Conservation (phyloP, 2,113 vertebrate genomes). For the Microcebus murinus region DNA sequence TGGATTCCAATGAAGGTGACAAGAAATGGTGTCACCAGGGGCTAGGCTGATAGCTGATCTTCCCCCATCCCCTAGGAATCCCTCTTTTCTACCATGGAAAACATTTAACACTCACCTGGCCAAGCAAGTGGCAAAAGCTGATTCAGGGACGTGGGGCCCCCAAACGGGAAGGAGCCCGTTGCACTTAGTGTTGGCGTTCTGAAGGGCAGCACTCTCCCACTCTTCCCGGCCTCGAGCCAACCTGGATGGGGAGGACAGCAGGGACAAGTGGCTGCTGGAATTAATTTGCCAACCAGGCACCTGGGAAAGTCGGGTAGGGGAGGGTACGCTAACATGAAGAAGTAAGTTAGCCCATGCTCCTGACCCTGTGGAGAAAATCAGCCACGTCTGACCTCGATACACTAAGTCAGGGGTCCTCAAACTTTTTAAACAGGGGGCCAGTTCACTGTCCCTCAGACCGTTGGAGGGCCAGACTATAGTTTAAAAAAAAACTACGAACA, state of each 20-base stretch:
- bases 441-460: too few relatives aligned
- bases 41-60: neutral
- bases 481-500: too few relatives aligned
- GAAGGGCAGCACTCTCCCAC: constrained; percentile 98
- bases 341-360: fast-evolving
- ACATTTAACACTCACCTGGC: constrained; percentile 88
- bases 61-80: neutral
- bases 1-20: neutral
- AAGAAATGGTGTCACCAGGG: neutral
- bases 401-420: too few relatives aligned
- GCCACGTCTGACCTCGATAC: fast-evolving
- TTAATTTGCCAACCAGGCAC: neutral
- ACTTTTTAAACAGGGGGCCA: too few relatives aligned
- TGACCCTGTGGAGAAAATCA: neutral
- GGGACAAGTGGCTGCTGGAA: constrained; percentile 19
- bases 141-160: constrained; percentile 99
- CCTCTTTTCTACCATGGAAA: neutral
- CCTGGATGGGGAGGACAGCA: constrained; percentile 78
- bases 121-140: constrained; percentile 98
- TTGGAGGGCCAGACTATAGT: too few relatives aligned
- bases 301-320: fast-evolving
- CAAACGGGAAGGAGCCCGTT: constrained; percentile 98
- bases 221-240: constrained; percentile 97
- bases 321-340: neutral
- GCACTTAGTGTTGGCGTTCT: constrained; percentile 99